Percentiles rank a stretch among this genome's conserved stretches.
Conservation (phyloP, 2,113 vertebrate species). For the Cygnus buccinator region DNA sequence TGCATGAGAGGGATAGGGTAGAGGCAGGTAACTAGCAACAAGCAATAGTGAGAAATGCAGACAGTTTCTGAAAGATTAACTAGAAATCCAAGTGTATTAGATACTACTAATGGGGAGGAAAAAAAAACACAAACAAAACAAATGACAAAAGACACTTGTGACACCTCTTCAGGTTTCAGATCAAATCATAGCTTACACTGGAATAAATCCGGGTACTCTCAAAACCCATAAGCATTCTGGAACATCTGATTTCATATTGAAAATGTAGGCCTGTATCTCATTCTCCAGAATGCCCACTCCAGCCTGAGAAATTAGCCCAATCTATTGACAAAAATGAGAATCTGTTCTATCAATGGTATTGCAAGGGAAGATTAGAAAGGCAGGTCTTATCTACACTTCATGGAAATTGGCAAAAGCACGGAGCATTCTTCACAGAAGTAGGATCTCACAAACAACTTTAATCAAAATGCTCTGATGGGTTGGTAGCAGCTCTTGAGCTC, state of each 20-base stretch:
- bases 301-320: not conserved
- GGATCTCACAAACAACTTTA: not conserved
- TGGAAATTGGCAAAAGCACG: not conserved
- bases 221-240: not conserved
- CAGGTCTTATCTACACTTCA: not conserved
- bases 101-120: not conserved
- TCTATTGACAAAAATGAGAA: not conserved
- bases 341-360: not conserved
- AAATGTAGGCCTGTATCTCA: not conserved
- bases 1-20: not conserved
- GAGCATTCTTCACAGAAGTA: not conserved
- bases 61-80: not conserved
- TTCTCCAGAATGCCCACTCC: not conserved
- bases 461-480: not conserved
- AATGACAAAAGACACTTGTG: not conserved
- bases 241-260: not conserved
- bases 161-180: not conserved
- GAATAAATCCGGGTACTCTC: not conserved
- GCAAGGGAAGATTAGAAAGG: not conserved
- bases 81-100: not conserved
- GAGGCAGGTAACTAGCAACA: not conserved
- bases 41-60: not conserved
- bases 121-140: not conserved
- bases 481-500: not conserved
- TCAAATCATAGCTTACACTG: not conserved